Conservation (phyloP, 1,140 invertebrate genomes). For the Temnothorax nylanderi region DNA sequence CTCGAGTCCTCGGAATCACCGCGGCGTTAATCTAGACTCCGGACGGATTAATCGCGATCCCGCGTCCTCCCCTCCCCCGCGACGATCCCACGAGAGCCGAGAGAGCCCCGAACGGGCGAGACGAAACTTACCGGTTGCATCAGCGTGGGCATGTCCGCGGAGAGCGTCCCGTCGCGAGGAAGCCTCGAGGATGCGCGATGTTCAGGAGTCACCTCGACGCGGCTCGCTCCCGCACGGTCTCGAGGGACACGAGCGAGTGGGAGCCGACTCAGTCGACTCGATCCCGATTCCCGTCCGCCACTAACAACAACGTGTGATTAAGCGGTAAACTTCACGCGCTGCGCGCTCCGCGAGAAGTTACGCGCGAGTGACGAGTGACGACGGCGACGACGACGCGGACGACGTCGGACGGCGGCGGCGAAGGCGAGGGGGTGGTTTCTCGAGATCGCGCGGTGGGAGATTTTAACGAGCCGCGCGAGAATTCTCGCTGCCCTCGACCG, state of each 20-base stretch:
- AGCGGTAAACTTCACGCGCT: constrained; percentile 30
- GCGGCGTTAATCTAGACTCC: too few relatives aligned
- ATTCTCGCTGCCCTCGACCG: not conserved
- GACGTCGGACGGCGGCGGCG: not conserved
- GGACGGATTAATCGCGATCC: not conserved
- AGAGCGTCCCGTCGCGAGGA: not conserved
- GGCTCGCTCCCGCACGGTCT: constrained; percentile 23
- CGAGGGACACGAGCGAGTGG: constrained; percentile 25
- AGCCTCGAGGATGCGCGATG: not conserved
- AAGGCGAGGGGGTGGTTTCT: constrained; percentile 31
- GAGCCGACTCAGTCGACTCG: too few relatives aligned
- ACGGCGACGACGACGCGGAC: not conserved
- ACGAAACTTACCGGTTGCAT: constrained; percentile 76
- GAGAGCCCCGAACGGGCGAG: too few relatives aligned
- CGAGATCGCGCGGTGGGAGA: not conserved
- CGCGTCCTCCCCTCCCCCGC: too few relatives aligned
- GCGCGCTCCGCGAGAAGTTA: constrained; percentile 50
- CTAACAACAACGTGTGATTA: constrained; percentile 41
- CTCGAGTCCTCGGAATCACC: too few relatives aligned
- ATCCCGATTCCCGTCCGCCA: constrained; percentile 40
- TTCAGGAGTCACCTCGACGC: constrained; percentile 1
- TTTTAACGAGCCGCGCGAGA: not conserved
- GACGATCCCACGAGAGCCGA: not conserved
- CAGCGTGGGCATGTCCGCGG: constrained; percentile 72
- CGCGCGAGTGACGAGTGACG: constrained; percentile 39